A percentile compares a stretch with the other conserved stretches of the same genome.
Evolutionary conservation across 2,113 vertebrate genomes (phyloP).

Genomic region (Pandion haliaetus): DNA sequence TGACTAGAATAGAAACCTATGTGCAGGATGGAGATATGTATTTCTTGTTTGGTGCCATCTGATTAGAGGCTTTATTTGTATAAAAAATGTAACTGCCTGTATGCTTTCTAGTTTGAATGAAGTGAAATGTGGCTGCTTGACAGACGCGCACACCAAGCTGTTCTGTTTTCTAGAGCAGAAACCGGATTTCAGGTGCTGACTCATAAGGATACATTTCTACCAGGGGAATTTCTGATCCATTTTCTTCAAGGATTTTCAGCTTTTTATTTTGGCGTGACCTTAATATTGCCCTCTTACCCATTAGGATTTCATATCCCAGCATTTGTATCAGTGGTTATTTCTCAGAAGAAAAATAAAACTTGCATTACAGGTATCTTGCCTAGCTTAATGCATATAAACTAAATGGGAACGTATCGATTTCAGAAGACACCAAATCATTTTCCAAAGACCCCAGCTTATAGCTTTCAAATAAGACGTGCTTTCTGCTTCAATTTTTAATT

Average conservation of each 20-base stretch:
- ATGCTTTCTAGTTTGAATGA: conserved; percentile 36
- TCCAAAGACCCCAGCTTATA: background rate
- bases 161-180: conserved; percentile 64
- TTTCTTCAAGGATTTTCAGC: conserved; percentile 43
- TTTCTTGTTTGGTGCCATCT: conserved; percentile 31
- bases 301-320: background rate
- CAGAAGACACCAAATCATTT: background rate
- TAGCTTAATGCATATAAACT: background rate
- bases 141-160: conserved; percentile 5
- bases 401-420: conserved; percentile 3
- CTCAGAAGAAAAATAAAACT: background rate
- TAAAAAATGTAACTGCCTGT: conserved; percentile 16
- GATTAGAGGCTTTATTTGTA: conserved; percentile 42
- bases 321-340: background rate
- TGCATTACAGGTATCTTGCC: background rate
- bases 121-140: conserved; percentile 21
- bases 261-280: background rate
- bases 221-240: conserved; percentile 50
- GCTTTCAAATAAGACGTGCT: background rate
- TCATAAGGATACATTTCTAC: conserved; percentile 41
- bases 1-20: conserved; percentile 45
- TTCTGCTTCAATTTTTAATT: background rate
- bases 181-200: conserved; percentile 50
- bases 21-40: conserved; percentile 4
- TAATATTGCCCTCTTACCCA: background rate